Base-by-base conservation (phyloP, 2,797 vertebrate species). In the Coregonus ussuriensis region DNA sequence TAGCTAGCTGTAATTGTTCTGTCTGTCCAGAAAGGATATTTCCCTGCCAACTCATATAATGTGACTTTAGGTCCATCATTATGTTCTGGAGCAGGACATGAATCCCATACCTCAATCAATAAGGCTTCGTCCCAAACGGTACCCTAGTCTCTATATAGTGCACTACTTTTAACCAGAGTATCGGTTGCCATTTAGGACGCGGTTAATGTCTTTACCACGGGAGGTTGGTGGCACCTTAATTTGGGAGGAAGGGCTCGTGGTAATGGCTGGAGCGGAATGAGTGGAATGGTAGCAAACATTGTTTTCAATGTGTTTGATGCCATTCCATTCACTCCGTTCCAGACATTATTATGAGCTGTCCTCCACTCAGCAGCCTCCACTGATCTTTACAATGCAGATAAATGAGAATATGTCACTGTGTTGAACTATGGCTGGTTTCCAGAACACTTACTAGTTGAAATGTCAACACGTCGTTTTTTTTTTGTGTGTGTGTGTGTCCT, bases 1-100 rank as follows among this genome's bases (percentile, higher is more conserved):
- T 89, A 79, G 56, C 62, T 87, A 78, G 51, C 73, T 81, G 77
- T 88, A 84, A 90, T 89, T 89, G 78, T 81, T 75, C 62, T 84
- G 73, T 76, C 37, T 75, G 73, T 87, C 69, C 79, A 87, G 87
- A 85, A 80, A 52, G 68, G 87, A 83, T 85, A 62, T 77, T 89
- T 88, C 84, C 82, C 75, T 86, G 82, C 81, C 75, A 73, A 81
- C 76, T 81, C 69, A 68, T 88, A 86, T 83, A 86, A 84, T 81
- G 72, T 71, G 62, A 83, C 79, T 73, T 72, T 82, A 79, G 80
- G 73, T 65, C 54, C 37, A 67, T 85, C 82, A 83, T 79, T 9
- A 47, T 47, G 7, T 47, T 47, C 7, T 9, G 7, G 7, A 47
- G 41, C 67, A 31, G 79, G 77, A 89, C 85, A 90, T 84, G 31